These are phyloP conservation scores for Basileuterus tristriatus DNA, from an alignment of 2,797 vertebrate genomes.

Conservation along the genomic window DNA sequence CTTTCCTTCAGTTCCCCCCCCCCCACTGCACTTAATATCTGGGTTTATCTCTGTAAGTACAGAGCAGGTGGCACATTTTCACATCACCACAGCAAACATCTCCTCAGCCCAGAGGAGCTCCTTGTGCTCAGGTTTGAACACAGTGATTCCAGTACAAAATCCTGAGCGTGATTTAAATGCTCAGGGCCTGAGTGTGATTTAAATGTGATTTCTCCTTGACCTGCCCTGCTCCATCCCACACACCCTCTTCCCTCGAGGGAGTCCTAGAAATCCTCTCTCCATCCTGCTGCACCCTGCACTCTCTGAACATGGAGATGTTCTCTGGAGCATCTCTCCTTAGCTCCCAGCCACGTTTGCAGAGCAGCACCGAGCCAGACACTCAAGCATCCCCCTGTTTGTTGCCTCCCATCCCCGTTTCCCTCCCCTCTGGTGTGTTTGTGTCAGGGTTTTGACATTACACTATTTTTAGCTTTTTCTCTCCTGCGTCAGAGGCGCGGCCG, in stretches of 20 bases:
- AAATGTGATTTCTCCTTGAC: neutral
- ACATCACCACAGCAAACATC: accelerated
- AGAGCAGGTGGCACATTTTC: accelerated
- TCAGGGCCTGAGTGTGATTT: neutral
- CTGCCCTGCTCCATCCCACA: neutral
- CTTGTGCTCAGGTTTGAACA: neutral
- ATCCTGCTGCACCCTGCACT: neutral
- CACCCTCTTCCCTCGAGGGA: neutral
- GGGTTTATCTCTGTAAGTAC: accelerated
- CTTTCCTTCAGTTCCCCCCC: neutral
- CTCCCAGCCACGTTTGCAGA: neutral
- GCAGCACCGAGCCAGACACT: neutral
- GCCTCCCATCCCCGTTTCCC: neutral
- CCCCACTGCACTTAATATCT: neutral
- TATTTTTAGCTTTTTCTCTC: neutral
- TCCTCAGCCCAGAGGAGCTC: neutral
- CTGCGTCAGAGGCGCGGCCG: neutral
- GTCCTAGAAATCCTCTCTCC: neutral
- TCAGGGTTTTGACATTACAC: neutral
- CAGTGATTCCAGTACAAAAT: neutral
- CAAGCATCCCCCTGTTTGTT: neutral
- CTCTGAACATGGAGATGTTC: accelerated
- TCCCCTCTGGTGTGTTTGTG: neutral
- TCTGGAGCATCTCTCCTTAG: neutral
- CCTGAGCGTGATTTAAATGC: neutral